Base-by-base conservation (phyloP, 2,113 vertebrate genomes). In the Chloroceryle aenea region DNA sequence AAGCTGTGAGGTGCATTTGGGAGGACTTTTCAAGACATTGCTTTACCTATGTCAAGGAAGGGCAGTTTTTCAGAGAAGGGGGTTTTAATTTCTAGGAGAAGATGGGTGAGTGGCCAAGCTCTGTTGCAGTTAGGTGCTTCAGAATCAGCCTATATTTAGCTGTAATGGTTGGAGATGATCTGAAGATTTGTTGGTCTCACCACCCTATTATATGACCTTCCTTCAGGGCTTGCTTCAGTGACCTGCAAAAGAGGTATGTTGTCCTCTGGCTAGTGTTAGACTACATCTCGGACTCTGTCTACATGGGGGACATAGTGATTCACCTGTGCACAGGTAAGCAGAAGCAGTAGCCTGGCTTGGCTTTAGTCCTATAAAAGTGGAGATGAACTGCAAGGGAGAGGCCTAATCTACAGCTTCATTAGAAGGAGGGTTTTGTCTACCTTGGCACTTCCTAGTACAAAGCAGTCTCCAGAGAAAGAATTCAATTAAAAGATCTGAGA, bases 251-350 rank as follows among this genome's bases (percentile, higher is more conserved):
- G 71, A 82, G 66, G 30, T 98, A 98, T 66, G 97, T 98, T 78
- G 93, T 98, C 95, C 98, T 98, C 76, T 99, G 99, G 99, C 95
- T 99, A 96, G 98, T 98, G 87, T 45, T 99, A 76, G 99, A 99
- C 97, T 99, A 99, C 69, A 36, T 98, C 83, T 99, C 98, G 1
- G 99, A 99, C 15, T 22, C 82, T 22, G 79, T 99, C 90, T 99
- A 99, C 93, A 45, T 99, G 1, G 90, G 97, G 69, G 99, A 99
- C 95, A 98, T 98, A 8, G 97, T 98, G 63, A 98, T 99, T 61
- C 98, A 98, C 64, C 97, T 99, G 79, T 98, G 96, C 68, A 99
- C 99, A 98, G 99, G 99, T 99, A 94, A 97, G 62, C 36, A 56
- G 40, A 17, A 47, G 34, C 27, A 38, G 22, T 38, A 25, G 7